Evolutionary conservation across 2,797 vertebrate genomes (phyloP), one percentile per base, ranked within the genome.

Genomic region (Etheostoma perlongum): DNA sequence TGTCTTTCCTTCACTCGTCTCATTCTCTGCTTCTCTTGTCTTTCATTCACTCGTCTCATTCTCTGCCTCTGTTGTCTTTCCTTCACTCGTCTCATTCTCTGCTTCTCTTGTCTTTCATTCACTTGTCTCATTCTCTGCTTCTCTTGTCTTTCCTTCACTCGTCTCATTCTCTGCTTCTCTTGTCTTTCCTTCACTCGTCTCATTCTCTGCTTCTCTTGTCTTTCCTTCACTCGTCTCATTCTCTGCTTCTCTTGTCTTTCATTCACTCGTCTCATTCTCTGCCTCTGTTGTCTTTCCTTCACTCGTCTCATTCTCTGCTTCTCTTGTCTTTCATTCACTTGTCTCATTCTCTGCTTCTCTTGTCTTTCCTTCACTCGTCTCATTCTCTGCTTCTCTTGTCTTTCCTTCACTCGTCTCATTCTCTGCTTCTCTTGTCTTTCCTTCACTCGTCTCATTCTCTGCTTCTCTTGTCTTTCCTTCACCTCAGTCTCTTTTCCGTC

Each of bases 91-190:
- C 27, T 79, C 64, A 53, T 70, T 0, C 36, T 69, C 27, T 53
- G n/a, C 40, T 33, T 69, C 46, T 76, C 15, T 23, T 21, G 1
- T 49, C 23, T 49, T 55, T 33, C 10, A 16, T 40, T 36, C 52
- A 2, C 18, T 23, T 1, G 21, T 23, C 27, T 79, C 64, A 53
- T 70, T 0, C 36, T 69, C 27, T 53, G n/a, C 40, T 33, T 69
- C 46, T 76, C 15, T 23, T 21, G 1, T 49, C 23, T 49, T 55
- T 33, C 10, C 19, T 40, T 36, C 52, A 2, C 18, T 23, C 21
- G 21, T 23, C 27, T 79, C 64, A 53, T 70, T 0, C 36, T 69
- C 27, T 53, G n/a, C 40, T 33, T 69, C 46, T 76, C 15, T 23
- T 21, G 1, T 49, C 23, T 49, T 55, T 33, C 10, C 19, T 40